These are phyloP conservation scores for Rousettus leschenaultii DNA, from an alignment of 2,113 vertebrate species.

Conservation along the genomic window DNA sequence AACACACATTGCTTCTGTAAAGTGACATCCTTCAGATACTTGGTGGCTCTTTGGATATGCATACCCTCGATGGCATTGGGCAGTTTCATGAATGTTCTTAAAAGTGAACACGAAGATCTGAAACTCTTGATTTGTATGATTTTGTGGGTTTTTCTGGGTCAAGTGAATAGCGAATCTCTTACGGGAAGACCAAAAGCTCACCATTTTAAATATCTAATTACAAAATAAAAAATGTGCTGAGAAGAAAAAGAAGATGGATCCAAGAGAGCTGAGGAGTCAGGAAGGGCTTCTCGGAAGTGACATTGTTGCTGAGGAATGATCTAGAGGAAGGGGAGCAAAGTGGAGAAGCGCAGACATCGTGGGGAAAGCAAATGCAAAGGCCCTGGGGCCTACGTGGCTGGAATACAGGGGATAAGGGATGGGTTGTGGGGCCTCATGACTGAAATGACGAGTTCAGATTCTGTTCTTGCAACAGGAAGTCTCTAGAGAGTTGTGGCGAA, in stretches of 20 bases:
- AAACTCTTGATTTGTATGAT: too few species aligned
- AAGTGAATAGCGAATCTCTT: too few species aligned
- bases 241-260: not conserved
- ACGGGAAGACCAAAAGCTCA: not conserved
- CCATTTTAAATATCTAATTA: not conserved
- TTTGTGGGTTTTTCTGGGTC: too few species aligned
- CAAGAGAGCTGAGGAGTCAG: not conserved
- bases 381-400: not conserved
- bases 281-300: not conserved
- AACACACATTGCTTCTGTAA: too few species aligned
- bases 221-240: not conserved
- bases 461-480: not conserved
- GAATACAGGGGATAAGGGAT: not conserved
- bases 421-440: accelerated
- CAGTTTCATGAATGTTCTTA: too few species aligned
- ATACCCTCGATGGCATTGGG: too few species aligned
- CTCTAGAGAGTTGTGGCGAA: not conserved
- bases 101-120: too few species aligned
- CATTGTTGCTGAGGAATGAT: not conserved
- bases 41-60: too few species aligned
- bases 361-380: not conserved
- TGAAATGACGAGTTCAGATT: not conserved
- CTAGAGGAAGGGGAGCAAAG: not conserved
- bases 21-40: too few species aligned
- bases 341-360: not conserved